These are phyloP conservation scores for Dryobates pubescens DNA, from an alignment of 2,797 vertebrate species.

Conservation along the genomic window DNA sequence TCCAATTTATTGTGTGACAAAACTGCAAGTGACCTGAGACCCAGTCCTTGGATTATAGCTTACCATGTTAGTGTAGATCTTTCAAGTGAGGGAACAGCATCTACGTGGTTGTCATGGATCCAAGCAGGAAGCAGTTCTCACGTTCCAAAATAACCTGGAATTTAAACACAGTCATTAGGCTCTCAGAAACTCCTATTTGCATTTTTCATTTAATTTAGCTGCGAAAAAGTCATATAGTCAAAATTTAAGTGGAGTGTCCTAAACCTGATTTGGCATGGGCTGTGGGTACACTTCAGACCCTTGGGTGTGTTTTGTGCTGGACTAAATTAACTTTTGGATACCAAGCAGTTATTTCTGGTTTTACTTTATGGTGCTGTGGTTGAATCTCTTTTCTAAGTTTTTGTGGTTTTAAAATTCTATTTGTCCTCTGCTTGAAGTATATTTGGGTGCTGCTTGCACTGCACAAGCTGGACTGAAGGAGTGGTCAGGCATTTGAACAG, in stretches of 20 bases:
- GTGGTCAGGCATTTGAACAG: no score
- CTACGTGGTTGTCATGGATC: conserved; percentile 24
- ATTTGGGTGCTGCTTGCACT: background rate
- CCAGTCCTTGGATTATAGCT: background rate
- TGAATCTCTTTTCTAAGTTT: background rate
- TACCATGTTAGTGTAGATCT: conserved; percentile 30
- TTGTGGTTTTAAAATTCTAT: background rate
- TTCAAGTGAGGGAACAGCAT: background rate
- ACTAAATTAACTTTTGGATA: conserved; percentile 2
- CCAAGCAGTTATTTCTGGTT: conserved; percentile 3
- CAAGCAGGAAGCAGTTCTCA: conserved; percentile 3
- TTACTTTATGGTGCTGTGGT: background rate
- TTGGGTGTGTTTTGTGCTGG: background rate
- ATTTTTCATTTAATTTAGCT: background rate
- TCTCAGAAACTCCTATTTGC: background rate
- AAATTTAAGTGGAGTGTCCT: conserved; percentile 10
- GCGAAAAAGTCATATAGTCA: background rate
- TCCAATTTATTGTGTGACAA: background rate
- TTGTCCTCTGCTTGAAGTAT: background rate
- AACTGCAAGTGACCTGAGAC: background rate
- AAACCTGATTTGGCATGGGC: background rate
- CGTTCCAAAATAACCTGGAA: conserved; percentile 49
- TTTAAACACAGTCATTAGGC: conserved; percentile 19
- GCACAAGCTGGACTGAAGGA: background rate
- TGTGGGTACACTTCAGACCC: background rate